These are phyloP conservation scores for Spilosoma lubricipeda DNA, from an alignment of 2,888 invertebrate species.

Conservation along the genomic window DNA sequence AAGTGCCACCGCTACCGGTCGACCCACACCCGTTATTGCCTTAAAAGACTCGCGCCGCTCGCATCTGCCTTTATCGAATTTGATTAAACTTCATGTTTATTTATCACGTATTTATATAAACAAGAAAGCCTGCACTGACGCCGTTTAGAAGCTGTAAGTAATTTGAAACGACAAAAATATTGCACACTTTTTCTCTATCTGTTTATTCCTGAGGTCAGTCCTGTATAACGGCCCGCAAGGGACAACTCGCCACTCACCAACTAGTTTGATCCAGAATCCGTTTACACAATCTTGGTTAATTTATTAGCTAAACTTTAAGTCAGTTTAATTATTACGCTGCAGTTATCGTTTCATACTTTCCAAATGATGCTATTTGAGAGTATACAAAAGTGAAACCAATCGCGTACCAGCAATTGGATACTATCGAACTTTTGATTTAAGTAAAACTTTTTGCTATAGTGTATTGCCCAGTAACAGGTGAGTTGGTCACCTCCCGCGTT, in stretches of 20 bases:
- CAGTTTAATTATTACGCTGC: slow-evolving; percentile 28
- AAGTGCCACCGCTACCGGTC: slow-evolving; percentile 72
- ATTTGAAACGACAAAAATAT: slow-evolving; percentile 47
- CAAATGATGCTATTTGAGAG: slow-evolving; percentile 25
- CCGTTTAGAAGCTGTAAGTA: slow-evolving; percentile 59
- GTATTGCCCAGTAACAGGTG: slow-evolving; percentile 78
- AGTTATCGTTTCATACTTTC: slow-evolving; percentile 20
- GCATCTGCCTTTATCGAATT: slow-evolving; percentile 85
- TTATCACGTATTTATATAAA: slow-evolving; percentile 76
- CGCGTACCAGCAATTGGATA: slow-evolving; percentile 70
- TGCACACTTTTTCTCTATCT: slow-evolving; percentile 37
- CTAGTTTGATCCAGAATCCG: slow-evolving; percentile 39
- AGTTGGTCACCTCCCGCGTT: slow-evolving; percentile 74
- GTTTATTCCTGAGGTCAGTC: slow-evolving; percentile 41
- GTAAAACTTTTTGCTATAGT: slow-evolving; percentile 70
- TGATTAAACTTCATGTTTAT: slow-evolving; percentile 85
- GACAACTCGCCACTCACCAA: slow-evolving; percentile 33
- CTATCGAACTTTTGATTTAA: slow-evolving; percentile 80
- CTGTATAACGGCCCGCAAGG: slow-evolving; percentile 35
- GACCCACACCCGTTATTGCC: slow-evolving; percentile 75
- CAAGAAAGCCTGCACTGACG: slow-evolving; percentile 59
- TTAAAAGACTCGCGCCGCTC: slow-evolving; percentile 70
- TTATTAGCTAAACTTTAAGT: slow-evolving; percentile 24
- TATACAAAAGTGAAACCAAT: slow-evolving; percentile 57
- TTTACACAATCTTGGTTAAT: slow-evolving; percentile 24